Percentiles rank a stretch among this genome's conserved stretches.
phyloP scores from a whole-genome alignment of 2,113 vertebrate genomes.

The Pardalotus punctatus region DNA sequence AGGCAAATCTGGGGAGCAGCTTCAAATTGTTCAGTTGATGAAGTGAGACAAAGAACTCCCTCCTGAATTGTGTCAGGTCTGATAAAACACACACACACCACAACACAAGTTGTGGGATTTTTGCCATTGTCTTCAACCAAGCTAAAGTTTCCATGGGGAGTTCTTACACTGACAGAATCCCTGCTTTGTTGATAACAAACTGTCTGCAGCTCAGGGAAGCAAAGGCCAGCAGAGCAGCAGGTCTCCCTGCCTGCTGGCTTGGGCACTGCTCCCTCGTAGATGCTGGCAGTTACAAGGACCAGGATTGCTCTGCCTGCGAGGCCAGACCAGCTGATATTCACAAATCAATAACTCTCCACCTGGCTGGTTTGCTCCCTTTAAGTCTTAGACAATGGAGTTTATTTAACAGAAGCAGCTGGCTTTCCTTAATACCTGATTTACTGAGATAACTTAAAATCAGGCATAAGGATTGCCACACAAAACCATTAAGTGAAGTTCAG shows the following conservation, averaged over 20 bases:
- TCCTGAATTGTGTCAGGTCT: neutral
- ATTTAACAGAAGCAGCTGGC: conserved; percentile 49
- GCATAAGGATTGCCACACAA: neutral
- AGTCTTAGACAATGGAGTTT: conserved; percentile 38
- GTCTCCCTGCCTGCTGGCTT: neutral
- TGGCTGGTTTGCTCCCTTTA: conserved; percentile 23
- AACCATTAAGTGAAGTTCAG: neutral
- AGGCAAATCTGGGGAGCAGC: neutral
- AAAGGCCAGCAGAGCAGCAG: neutral
- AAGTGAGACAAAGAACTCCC: neutral
- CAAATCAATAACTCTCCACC: conserved; percentile 68
- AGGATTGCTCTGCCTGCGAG: neutral
- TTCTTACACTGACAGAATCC: neutral
- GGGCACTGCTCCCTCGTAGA: neutral
- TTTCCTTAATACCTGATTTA: conserved; percentile 6
- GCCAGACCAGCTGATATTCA: conserved; percentile 28
- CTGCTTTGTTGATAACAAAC: neutral
- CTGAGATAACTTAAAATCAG: neutral
- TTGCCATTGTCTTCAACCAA: neutral
- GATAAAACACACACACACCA: neutral
- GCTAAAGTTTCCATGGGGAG: neutral
- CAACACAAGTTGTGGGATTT: neutral
- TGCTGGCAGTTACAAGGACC: neutral
- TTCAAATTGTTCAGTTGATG: neutral
- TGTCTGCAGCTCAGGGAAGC: neutral